Evolutionary conservation across 2,797 vertebrate species (phyloP).

Genomic region (Percopsis omiscomaycus): DNA sequence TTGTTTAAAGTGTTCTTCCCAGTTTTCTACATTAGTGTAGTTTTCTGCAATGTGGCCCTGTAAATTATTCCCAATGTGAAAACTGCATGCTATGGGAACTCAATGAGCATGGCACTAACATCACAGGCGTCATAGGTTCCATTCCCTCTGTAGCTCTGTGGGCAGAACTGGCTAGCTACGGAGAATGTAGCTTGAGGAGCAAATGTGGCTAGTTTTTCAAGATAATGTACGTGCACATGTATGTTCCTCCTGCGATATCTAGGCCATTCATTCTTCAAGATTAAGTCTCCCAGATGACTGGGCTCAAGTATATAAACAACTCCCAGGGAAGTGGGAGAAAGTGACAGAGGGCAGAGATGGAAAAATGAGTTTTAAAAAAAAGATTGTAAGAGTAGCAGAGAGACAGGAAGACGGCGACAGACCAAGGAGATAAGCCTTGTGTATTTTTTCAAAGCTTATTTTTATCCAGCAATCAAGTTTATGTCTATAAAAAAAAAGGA

Average conservation of each 20-base stretch:
- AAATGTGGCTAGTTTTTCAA: neutral
- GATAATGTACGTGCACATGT: constrained; percentile 14
- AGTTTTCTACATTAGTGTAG: too few relatives aligned
- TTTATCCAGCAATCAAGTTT: constrained; percentile 56
- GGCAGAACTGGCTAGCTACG: too few relatives aligned
- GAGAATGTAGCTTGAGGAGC: too few relatives aligned
- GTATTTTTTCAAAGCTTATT: constrained; percentile 40
- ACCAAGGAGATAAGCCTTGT: neutral
- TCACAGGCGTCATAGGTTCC: too few relatives aligned
- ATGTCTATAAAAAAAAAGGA: constrained; percentile 56
- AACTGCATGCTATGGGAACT: too few relatives aligned
- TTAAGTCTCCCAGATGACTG: constrained; percentile 51
- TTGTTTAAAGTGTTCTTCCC: too few relatives aligned
- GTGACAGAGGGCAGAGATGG: neutral
- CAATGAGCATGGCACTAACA: too few relatives aligned
- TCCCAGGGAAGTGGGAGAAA: constrained; percentile 27
- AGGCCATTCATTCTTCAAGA: constrained; percentile 44
- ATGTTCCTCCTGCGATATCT: constrained; percentile 42
- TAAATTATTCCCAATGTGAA: too few relatives aligned
- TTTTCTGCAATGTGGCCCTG: too few relatives aligned
- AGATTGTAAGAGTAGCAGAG: neutral
- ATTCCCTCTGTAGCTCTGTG: too few relatives aligned
- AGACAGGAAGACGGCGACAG: neutral
- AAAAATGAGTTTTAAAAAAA: neutral
- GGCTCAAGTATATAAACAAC: constrained; percentile 35